These are phyloP conservation scores for Ochropacha duplaris DNA, from an alignment of 2,888 invertebrate genomes.

Conservation along the genomic window DNA sequence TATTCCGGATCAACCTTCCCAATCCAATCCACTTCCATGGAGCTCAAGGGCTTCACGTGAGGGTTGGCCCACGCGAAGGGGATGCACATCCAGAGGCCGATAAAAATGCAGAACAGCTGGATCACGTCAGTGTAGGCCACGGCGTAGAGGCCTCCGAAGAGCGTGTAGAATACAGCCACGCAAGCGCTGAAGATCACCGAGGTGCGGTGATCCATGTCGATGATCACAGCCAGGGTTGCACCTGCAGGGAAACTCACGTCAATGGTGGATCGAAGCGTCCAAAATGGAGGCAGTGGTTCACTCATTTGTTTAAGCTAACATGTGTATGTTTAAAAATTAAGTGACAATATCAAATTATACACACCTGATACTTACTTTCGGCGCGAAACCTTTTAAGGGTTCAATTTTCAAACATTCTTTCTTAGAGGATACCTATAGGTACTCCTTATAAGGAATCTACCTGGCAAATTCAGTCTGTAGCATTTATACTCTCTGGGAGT, in stretches of 20 bases:
- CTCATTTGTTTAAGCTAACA: too few relatives aligned
- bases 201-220: constrained; percentile 96
- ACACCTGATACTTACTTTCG: too few relatives aligned
- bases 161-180: constrained; percentile 98
- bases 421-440: too few relatives aligned
- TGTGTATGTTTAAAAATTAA: too few relatives aligned
- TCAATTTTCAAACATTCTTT: too few relatives aligned
- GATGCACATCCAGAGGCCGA: constrained; percentile 99
- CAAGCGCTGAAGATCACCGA: constrained; percentile 97
- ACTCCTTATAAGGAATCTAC: too few relatives aligned
- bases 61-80: constrained; percentile 96
- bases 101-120: constrained; percentile 98
- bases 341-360: too few relatives aligned
- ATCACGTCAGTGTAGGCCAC: constrained; percentile 99
- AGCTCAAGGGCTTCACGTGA: constrained; percentile 91
- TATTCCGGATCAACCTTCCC: constrained; percentile 88
- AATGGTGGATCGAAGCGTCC: background rate
- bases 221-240: constrained; percentile 97
- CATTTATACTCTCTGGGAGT: too few relatives aligned
- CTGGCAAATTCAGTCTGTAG: too few relatives aligned
- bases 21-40: constrained; percentile 95
- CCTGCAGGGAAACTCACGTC: constrained; percentile 77
- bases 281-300: too few relatives aligned
- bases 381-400: too few relatives aligned
- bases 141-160: constrained; percentile 98